Evolutionary conservation across 2,888 invertebrate species (phyloP).

Genomic region (Sinopyrophorus schimmeli): DNA sequence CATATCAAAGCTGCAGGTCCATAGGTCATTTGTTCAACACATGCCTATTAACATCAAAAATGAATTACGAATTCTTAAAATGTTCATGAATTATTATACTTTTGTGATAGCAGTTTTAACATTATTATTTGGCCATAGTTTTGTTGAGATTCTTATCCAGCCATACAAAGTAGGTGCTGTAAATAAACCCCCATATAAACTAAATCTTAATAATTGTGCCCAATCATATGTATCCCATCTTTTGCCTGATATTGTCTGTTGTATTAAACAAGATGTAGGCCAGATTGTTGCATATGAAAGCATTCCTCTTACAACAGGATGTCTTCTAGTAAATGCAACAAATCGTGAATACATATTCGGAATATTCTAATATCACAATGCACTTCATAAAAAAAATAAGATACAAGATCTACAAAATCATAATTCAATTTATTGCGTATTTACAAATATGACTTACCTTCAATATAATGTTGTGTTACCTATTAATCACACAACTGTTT

Average conservation of each 20-base stretch:
- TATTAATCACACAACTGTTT: too few relatives aligned
- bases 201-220: slow-evolving; percentile 71
- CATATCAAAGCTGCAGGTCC: slow-evolving; percentile 63
- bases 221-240: slow-evolving; percentile 68
- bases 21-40: slow-evolving; percentile 63
- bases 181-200: slow-evolving; percentile 78
- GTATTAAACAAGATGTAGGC: slow-evolving; percentile 73
- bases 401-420: too few relatives aligned
- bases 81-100: slow-evolving; percentile 12
- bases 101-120: slow-evolving; percentile 67
- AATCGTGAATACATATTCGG: slow-evolving; percentile 57
- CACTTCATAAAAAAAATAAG: neutral
- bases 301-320: slow-evolving; percentile 67
- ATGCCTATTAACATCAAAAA: neutral
- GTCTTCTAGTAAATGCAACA: slow-evolving; percentile 54
- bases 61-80: neutral
- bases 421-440: too few relatives aligned
- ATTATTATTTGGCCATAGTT: slow-evolving; percentile 74
- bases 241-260: slow-evolving; percentile 71
- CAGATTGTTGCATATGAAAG: slow-evolving; percentile 71
- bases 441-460: too few relatives aligned
- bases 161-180: slow-evolving; percentile 80
- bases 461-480: too few relatives aligned
- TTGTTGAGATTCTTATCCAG: slow-evolving; percentile 77
- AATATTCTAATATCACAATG: slow-evolving; percentile 29